phyloP scores from a whole-genome alignment of 30 jellyfish, hydroid and myxozoan genomes.

The Cassiopea andromeda region DNA sequence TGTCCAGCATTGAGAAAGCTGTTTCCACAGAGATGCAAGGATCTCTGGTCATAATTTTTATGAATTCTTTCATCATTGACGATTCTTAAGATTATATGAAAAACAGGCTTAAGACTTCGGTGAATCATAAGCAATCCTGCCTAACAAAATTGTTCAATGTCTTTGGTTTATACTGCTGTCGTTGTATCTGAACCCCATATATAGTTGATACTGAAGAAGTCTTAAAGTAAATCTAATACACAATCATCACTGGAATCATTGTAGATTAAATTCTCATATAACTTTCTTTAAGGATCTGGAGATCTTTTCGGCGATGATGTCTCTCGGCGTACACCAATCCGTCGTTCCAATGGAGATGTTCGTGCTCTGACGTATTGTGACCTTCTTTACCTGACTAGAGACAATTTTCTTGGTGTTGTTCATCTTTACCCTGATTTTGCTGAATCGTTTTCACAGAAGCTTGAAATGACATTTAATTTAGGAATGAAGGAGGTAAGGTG shows the following conservation, averaged over 20 bases:
- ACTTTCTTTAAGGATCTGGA: constrained; percentile 77
- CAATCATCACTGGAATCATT: neutral
- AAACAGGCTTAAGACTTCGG: too few relatives aligned
- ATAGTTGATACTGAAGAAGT: too few relatives aligned
- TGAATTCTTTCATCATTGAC: too few relatives aligned
- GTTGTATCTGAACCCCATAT: too few relatives aligned
- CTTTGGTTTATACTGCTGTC: too few relatives aligned
- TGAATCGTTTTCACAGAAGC: constrained; percentile 72
- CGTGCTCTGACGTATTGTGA: constrained; percentile 91
- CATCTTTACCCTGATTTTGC: constrained; percentile 83
- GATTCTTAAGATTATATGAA: too few relatives aligned
- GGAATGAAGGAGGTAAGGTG: constrained; percentile 64
- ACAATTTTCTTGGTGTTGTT: constrained; percentile 67
- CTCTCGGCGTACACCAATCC: constrained; percentile 57
- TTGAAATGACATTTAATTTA: constrained; percentile 82
- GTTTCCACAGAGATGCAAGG: too few relatives aligned
- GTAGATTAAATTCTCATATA: neutral
- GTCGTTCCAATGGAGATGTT: constrained; percentile 91
- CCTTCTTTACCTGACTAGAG: constrained; percentile 78
- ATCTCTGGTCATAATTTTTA: too few relatives aligned
- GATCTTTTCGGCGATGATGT: constrained; percentile 93
- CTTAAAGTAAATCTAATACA: neutral
- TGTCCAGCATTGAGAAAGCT: too few relatives aligned
- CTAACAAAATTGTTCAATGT: too few relatives aligned
- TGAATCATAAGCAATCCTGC: too few relatives aligned